Base-by-base conservation (phyloP, 2,888 invertebrate genomes). In the Noctua comes region DNA sequence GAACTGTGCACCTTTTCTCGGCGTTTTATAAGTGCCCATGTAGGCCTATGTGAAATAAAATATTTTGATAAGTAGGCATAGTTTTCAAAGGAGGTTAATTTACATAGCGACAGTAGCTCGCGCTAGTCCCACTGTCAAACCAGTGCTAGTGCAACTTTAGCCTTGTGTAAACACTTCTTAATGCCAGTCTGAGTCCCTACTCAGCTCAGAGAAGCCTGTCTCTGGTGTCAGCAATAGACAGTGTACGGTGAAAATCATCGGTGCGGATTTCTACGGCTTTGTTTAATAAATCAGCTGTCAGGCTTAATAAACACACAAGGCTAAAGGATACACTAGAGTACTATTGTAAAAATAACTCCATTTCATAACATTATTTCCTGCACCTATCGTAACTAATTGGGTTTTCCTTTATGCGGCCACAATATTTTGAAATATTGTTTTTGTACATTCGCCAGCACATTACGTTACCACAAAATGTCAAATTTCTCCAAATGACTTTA, bases 291-390 rank as follows among this genome's bases (percentile, higher is more conserved):
- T 59, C 40, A 73, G 27, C 51, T 36, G 31, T 0, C 31, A 27
- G 36, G 36, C 18, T 1, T 54, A 68, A 68, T 68, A 54, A 36
- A 46, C 16, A 0, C 40, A 40, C 54, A 75, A 64, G 36, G 21
- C 21, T 16, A 7, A 16, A 81, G 36, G 21, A 21, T 24, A 72
- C 46, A 54, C 59, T 46, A 46, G 21, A 31, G 10, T 27, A 62
- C 46, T 51, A 18, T 68, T 59, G 59, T 54, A 68, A 48, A 64
- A 71, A 57, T 77, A 77, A 72, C 66, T 48, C 1, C 2, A 81
- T 80, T 81, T 82, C 43, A 59, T 46, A 46, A 76, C 48, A 36
- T 21, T 31, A 40, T 75, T 70, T 76, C 76, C 81, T 82, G 43
- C 11, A 69, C 2, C 31, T 54, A 76, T 51, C 27, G 24, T 31